These are phyloP conservation scores for Pipistrellus pipistrellus DNA, from an alignment of 2,797 vertebrate genomes.

Conservation along the genomic window DNA sequence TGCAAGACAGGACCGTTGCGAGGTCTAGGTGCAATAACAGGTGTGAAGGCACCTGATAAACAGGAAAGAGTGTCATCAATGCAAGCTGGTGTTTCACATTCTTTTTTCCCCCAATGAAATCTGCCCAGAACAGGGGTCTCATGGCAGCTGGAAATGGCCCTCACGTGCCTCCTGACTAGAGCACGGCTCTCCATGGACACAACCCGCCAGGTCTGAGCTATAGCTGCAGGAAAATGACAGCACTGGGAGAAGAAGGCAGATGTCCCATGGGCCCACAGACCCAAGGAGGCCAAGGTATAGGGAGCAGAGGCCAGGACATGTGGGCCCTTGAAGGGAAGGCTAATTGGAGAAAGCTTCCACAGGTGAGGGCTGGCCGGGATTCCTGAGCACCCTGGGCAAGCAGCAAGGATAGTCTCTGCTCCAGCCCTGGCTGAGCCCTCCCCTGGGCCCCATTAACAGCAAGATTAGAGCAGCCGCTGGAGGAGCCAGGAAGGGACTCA, in stretches of 20 bases:
- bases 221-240: not conserved
- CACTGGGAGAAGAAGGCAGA: not conserved
- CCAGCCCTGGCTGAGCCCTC: not conserved
- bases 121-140: not conserved
- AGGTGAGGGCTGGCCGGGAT: not conserved
- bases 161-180: not conserved
- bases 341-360: not conserved
- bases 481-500: not conserved
- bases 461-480: conserved; percentile 33
- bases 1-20: not conserved
- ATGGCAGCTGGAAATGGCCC: not conserved
- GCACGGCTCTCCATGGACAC: not conserved
- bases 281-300: rapidly evolving
- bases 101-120: not conserved
- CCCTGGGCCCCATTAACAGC: conserved; percentile 60
- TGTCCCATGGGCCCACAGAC: not conserved
- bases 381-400: conserved; percentile 9
- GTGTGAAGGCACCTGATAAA: not conserved
- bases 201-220: not conserved
- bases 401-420: not conserved
- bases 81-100: not conserved
- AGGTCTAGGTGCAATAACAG: not conserved
- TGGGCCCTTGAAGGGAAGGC: not conserved
- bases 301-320: not conserved
- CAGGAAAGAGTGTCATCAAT: not conserved